Evolutionary conservation across 2,888 invertebrate genomes (phyloP), one percentile per base, ranked within the genome.

Genomic region (Sclerodermus sp.): DNA sequence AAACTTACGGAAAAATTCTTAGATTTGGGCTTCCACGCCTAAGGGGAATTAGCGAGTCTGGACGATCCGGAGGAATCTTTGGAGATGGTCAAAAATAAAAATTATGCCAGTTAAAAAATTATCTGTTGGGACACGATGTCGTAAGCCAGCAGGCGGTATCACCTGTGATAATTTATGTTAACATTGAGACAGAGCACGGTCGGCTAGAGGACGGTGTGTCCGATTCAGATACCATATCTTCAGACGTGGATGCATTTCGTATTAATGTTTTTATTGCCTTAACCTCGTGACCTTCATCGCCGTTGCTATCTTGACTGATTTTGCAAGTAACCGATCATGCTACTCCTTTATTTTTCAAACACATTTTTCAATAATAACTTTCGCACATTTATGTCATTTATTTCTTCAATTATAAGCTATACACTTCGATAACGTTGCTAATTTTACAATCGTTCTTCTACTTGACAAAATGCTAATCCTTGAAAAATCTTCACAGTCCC

Each of bases 151-250:
- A 37, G 34, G 40, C 49, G 23, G 36, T 64, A 67, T 71, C 66
- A 64, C 56, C 66, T 63, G 70, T 53, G 70, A 74, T 73, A 69
- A 73, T 71, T 66, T 66, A 38, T 58, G 61, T 66, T 71, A 71
- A 68, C 70, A 68, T 70, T 71, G 68, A 66, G 64, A 67, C 53
- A 47, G 61, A 54, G 55, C 49, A 59, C 64, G 68, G 68, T 64
- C 73, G 64, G 56, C 54, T 66, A 67, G 68, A 73, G 70, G 71
- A 65, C 74, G 55, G 44, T 45, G 37, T 49, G 42, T 46, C 42
- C 53, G 57, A 62, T 66, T 61, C 52, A 44, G 69, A 71, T 71
- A 68, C 38, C 57, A 45, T 71, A 71, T 71, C 71, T 65, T 43
- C 57, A 59, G 60, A 66, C 64, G 54, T 60, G 66, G 52, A 66